Conservation (phyloP, 2,797 vertebrate genomes). For the Catharus ustulatus region DNA sequence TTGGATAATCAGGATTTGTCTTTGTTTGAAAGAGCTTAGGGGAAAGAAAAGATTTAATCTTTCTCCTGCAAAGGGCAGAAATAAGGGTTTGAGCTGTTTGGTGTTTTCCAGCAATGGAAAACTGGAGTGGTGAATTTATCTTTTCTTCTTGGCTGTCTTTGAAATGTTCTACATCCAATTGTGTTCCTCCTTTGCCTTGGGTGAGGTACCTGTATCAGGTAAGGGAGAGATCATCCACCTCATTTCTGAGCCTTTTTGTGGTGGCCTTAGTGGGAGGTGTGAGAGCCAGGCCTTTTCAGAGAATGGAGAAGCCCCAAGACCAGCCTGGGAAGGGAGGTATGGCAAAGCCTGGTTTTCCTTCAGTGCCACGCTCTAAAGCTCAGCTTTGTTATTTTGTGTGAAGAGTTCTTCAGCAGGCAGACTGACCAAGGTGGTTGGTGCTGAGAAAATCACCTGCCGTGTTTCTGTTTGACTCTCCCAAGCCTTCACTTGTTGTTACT, state of each 20-base stretch:
- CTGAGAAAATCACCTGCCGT: background rate
- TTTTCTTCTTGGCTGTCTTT: background rate
- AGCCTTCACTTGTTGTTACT: background rate
- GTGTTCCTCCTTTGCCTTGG: fast-evolving
- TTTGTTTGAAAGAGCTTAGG: background rate
- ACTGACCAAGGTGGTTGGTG: background rate
- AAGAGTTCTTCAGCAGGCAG: background rate
- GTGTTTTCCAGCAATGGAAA: background rate
- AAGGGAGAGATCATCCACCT: background rate
- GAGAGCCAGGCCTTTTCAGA: background rate
- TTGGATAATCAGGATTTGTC: background rate
- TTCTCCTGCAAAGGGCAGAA: background rate
- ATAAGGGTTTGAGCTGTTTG: background rate
- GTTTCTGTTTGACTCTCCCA: background rate
- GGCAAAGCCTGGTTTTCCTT: background rate
- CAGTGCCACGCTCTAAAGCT: background rate
- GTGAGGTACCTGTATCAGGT: background rate
- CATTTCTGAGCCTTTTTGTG: background rate
- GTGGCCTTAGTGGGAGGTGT: background rate
- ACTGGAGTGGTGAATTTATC: background rate
- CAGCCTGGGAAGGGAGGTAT: background rate
- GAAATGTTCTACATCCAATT: background rate
- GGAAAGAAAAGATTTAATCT: background rate
- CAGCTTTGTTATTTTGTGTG: fast-evolving
- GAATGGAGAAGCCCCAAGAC: background rate